These are phyloP conservation scores for Drosophila takahashii DNA, from an alignment of 1,140 invertebrate genomes.

Conservation along the genomic window DNA sequence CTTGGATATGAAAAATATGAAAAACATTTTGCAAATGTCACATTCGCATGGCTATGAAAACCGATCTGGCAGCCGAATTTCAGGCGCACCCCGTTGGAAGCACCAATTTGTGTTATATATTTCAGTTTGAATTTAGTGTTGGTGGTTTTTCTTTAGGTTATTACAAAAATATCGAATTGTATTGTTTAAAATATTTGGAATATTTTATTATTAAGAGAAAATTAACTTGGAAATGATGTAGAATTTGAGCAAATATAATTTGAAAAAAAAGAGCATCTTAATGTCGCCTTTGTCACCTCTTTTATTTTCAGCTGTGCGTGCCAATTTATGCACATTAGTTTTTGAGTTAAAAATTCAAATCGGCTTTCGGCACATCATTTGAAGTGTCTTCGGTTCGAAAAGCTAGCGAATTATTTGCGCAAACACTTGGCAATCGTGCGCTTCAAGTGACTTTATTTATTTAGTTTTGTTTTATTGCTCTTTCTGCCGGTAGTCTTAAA, in stretches of 20 bases:
- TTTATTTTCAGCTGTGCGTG: slow-evolving; percentile 11
- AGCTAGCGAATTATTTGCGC: slow-evolving; percentile 26
- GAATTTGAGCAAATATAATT: neutral
- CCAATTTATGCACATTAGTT: slow-evolving; percentile 25
- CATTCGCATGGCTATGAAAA: slow-evolving; percentile 46
- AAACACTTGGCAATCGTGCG: slow-evolving; percentile 5
- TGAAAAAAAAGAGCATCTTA: neutral
- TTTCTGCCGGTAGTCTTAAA: slow-evolving; percentile 4
- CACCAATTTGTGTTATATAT: slow-evolving; percentile 24
- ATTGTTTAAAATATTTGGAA: neutral
- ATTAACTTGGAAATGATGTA: neutral
- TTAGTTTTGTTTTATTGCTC: slow-evolving; percentile 13
- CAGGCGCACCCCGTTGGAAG: slow-evolving; percentile 35
- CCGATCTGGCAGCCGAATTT: slow-evolving; percentile 44
- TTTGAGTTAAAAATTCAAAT: slow-evolving; percentile 15
- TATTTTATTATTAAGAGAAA: neutral
- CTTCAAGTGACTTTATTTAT: slow-evolving; percentile 2
- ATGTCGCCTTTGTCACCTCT: neutral
- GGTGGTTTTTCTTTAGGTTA: slow-evolving; percentile 5
- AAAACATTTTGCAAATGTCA: slow-evolving; percentile 56
- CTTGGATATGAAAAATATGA: slow-evolving; percentile 44
- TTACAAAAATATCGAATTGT: neutral
- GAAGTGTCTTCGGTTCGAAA: slow-evolving; percentile 11
- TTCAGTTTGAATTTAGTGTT: slow-evolving; percentile 15
- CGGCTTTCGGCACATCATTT: slow-evolving; percentile 17